A percentile compares a stretch with the other conserved stretches of the same genome.
Evolutionary conservation across 2,113 vertebrate genomes (phyloP).

Genomic region (Cottus gobio): DNA sequence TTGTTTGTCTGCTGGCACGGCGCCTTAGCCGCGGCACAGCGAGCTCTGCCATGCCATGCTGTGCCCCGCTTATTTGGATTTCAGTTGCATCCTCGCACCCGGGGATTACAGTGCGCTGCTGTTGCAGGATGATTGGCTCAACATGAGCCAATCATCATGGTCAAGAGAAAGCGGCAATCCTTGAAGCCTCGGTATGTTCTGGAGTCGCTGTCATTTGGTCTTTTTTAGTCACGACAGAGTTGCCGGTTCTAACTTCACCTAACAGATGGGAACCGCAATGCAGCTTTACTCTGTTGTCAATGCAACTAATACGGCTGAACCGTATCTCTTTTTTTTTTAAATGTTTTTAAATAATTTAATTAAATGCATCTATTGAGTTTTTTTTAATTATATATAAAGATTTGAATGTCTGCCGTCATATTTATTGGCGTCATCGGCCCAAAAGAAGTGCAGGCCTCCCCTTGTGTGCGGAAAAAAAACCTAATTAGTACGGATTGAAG

Average conservation of each 20-base stretch:
- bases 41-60: not conserved
- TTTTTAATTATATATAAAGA: too few species aligned
- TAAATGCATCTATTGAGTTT: not conserved
- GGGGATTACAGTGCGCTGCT: not conserved
- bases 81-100: conserved; percentile 4
- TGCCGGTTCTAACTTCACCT: too few species aligned
- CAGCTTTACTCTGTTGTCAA: not conserved
- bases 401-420: too few species aligned
- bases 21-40: not conserved
- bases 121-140: not conserved
- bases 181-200: not conserved
- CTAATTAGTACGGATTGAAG: too few species aligned
- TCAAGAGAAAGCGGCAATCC: not conserved
- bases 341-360: not conserved
- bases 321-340: not conserved
- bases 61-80: conserved; percentile 15
- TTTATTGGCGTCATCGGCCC: too few species aligned
- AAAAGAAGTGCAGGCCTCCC: not conserved
- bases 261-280: not conserved
- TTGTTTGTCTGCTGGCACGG: conserved; percentile 9
- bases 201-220: not conserved
- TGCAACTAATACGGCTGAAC: not conserved
- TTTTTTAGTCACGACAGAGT: not conserved
- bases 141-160: not conserved
- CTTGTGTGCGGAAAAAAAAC: too few species aligned